Conservation (phyloP, 2,888 invertebrate species). For the Nemotelus nigrinus region DNA sequence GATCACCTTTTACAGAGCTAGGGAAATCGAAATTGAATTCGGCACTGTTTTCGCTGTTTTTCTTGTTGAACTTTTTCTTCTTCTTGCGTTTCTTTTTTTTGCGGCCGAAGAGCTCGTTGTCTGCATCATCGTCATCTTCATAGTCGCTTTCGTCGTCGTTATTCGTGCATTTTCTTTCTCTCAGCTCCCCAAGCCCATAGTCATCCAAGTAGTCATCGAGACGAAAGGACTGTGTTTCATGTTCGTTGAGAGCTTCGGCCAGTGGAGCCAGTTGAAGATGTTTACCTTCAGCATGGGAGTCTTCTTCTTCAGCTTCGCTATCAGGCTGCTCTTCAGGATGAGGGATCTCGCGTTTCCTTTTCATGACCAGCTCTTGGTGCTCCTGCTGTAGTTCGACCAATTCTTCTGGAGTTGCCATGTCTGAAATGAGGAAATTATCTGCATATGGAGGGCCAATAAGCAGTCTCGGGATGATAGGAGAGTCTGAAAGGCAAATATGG, state of each 20-base stretch:
- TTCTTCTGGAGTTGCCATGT: neutral
- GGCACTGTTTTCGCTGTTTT: slow-evolving; percentile 30
- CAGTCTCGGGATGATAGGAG: neutral
- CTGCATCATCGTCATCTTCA: neutral
- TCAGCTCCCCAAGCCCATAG: neutral
- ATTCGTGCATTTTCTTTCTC: slow-evolving; percentile 6
- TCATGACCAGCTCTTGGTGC: neutral
- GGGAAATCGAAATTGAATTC: slow-evolving; percentile 35
- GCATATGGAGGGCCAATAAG: neutral
- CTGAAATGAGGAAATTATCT: neutral
- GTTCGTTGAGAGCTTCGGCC: slow-evolving; percentile 4
- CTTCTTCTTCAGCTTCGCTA: neutral
- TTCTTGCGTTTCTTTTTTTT: slow-evolving; percentile 42
- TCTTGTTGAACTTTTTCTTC: slow-evolving; percentile 33
- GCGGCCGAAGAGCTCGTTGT: slow-evolving; percentile 14
- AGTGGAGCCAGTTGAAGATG: slow-evolving; percentile 32
- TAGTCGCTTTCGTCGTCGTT: slow-evolving; percentile 14
- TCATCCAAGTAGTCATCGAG: slow-evolving; percentile 23
- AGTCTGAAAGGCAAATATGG: neutral
- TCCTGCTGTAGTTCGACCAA: neutral
- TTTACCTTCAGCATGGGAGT: neutral
- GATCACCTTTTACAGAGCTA: slow-evolving; percentile 40
- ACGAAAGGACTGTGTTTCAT: neutral
- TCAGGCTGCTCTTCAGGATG: slow-evolving; percentile 8
- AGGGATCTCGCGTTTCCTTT: slow-evolving; percentile 42